Percentiles rank a stretch among this genome's conserved stretches.
Conservation (phyloP, 2,113 vertebrate species). For the Cepphus grylle region DNA sequence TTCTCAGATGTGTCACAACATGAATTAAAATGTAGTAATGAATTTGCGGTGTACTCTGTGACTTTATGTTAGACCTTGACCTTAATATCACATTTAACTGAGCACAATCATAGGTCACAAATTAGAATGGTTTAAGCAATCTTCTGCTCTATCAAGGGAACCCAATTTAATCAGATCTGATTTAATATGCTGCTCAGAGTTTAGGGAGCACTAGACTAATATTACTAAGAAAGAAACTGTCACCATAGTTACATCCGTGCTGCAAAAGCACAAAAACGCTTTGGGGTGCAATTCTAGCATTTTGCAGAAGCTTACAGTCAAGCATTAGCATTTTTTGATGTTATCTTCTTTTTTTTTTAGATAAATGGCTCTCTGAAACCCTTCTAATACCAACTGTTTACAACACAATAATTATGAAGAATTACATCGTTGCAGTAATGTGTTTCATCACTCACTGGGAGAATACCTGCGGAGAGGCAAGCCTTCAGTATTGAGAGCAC, state of each 20-base stretch:
- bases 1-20: constrained; percentile 61
- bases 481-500: background rate
- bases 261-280: background rate
- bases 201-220: constrained; percentile 38
- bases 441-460: background rate
- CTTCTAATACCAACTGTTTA: background rate
- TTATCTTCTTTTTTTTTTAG: background rate
- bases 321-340: background rate
- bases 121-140: constrained; percentile 72
- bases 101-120: constrained; percentile 65
- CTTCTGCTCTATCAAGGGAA: constrained; percentile 61
- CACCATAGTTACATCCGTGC: background rate
- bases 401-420: background rate
- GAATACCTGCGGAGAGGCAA: background rate
- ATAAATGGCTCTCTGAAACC: background rate
- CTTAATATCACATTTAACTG: constrained; percentile 70
- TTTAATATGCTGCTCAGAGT: constrained; percentile 61
- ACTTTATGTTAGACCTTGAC: constrained; percentile 70
- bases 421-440: background rate
- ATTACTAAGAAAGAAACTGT: constrained; percentile 37
- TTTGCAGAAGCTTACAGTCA: background rate
- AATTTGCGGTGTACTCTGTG: constrained; percentile 57
- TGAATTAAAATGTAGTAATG: constrained; percentile 74
- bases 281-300: background rate
- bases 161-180: constrained; percentile 59